Base-by-base conservation (phyloP, 2,113 vertebrate species). In the Pedetes capensis region DNA sequence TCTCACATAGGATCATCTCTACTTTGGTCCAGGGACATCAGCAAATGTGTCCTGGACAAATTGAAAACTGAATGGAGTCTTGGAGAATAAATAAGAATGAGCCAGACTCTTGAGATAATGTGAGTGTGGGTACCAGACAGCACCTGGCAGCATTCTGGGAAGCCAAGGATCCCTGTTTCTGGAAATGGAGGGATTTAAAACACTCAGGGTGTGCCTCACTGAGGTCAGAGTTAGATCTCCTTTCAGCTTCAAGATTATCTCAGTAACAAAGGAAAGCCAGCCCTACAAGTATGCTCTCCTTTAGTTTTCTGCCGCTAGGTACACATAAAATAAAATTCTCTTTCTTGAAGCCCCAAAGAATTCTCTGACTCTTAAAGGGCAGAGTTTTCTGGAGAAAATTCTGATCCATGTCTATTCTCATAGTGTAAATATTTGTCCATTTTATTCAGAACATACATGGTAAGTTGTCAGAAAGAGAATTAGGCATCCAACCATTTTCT, bases 201-300 rank as follows among this genome's bases (percentile, higher is more conserved):
- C 5, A 22, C 32, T 68, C 25, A 5, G 23, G 20, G 3, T 72
- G 63, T 22, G 18, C 18, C 0, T 18, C 1, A 14, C 13, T 29
- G 16, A 25, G 8, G 8, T 29, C 51, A 75, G 12, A 55, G 57
- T 7, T 6, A 32, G 13, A n/a, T 7, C 27, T 49, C 11, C 29
- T 44, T 32, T 72, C 12, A n/a, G 42, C 9, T 1, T 3, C 32
- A 74, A 20, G 42, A 25, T 75, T 23, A 29, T 55, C 22, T 78
- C 42, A 27, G n/a, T 5, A 27, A 68, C 27, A 11, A 11, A 13
- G 7, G 29, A 76, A 66, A 3, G 20, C 2, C 53, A 81, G 12
- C 1, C 10, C 3, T 75, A 11, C 5, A n/a, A 2, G 1, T 3
- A 13, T 7, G 14, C 44, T 1, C 8, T 22, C 23, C 12, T 10